Evolutionary conservation across 2,888 invertebrate species (phyloP).

Genomic region (Cactoblastis cactorum): DNA sequence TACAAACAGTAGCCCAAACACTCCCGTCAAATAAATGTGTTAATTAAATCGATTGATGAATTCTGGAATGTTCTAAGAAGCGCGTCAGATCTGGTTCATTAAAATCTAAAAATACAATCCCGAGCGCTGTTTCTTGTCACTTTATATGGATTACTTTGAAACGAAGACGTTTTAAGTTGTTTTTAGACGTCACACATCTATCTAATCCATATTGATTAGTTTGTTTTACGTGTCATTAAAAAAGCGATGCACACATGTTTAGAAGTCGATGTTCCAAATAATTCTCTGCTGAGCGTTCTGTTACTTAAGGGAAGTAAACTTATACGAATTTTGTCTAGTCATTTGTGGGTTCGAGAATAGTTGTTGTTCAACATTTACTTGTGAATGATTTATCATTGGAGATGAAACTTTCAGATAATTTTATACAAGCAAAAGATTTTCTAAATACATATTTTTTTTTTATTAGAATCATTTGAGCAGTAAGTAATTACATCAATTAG

Average conservation of each 20-base stretch:
- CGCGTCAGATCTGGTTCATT: slow-evolving; percentile 8
- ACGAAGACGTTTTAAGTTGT: background rate
- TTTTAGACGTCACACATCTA: slow-evolving; percentile 7
- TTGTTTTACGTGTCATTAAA: slow-evolving; percentile 4
- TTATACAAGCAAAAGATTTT: too few species aligned
- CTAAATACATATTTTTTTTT: too few species aligned
- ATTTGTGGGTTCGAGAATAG: too few species aligned
- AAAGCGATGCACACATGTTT: background rate
- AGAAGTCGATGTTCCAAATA: background rate
- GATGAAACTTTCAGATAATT: too few species aligned
- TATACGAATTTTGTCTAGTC: too few species aligned
- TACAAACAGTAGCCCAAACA: background rate
- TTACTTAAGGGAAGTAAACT: too few species aligned
- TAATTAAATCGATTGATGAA: slow-evolving; percentile 1
- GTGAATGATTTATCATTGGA: too few species aligned
- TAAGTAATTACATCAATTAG: too few species aligned
- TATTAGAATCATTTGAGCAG: too few species aligned
- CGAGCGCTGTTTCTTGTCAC: slow-evolving; percentile 7
- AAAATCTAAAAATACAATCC: slow-evolving; percentile 10
- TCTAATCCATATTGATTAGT: slow-evolving; percentile 8
- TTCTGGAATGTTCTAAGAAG: background rate
- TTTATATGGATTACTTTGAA: slow-evolving; percentile 10
- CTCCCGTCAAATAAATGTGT: background rate
- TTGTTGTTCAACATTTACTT: too few species aligned
- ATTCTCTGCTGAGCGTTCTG: too few species aligned